Conservation (phyloP, 2,113 vertebrate genomes). For the Asarcornis scutulata region DNA sequence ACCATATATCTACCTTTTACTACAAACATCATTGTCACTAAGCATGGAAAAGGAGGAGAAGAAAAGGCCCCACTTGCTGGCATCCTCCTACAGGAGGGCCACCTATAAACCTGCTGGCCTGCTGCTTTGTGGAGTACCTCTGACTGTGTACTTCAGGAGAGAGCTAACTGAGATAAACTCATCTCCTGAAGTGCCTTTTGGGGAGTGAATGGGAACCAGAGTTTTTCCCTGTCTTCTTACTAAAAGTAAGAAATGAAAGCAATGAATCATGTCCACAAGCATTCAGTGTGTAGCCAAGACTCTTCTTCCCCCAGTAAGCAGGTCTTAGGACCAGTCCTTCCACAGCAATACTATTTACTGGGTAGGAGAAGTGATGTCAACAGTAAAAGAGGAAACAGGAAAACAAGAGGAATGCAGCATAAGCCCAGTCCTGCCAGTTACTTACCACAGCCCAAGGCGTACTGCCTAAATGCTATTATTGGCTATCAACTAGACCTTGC, state of each 20-base stretch:
- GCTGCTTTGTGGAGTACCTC: not conserved
- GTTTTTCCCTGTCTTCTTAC: not conserved
- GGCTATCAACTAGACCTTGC: constrained; percentile 7
- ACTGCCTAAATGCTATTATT: constrained; percentile 9
- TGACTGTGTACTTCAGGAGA: not conserved
- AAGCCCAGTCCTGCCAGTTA: constrained; percentile 35
- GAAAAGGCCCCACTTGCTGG: rapidly evolving
- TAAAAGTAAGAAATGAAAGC: not conserved
- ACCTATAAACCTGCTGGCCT: not conserved
- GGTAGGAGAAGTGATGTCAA: not conserved
- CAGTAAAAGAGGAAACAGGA: not conserved
- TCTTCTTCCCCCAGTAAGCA: not conserved
- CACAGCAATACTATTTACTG: not conserved
- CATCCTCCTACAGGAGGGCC: not conserved
- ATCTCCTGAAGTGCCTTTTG: not conserved
- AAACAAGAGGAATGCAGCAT: not conserved
- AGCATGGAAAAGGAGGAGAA: not conserved
- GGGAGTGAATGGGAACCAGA: not conserved
- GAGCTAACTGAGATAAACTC: not conserved
- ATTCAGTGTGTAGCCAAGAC: not conserved
- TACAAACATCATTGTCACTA: not conserved
- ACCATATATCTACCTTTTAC: not conserved
- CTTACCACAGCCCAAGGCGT: not conserved
- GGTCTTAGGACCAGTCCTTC: not conserved
- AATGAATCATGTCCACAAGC: not conserved